Conservation (phyloP, 2,888 invertebrate species). For the Leptinotarsa juncta region DNA sequence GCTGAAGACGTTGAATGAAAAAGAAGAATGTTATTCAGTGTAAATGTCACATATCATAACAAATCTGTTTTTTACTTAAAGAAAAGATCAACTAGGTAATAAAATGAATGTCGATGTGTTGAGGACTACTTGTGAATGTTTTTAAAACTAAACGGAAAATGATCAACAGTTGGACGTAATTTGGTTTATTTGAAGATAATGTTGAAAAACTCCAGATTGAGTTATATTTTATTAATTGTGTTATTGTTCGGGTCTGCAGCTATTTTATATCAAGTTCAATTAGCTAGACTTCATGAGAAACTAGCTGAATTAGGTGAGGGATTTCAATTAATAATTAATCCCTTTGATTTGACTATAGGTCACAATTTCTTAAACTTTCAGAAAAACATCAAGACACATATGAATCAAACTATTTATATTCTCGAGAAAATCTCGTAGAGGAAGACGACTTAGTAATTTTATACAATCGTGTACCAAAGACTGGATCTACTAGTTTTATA, state of each 20-base stretch:
- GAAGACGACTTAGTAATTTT: slow-evolving; percentile 83
- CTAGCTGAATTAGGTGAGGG: slow-evolving; percentile 50
- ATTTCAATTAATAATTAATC: neutral
- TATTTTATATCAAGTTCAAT: slow-evolving; percentile 56
- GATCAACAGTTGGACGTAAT: neutral
- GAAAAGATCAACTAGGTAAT: neutral
- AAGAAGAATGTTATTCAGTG: too few species aligned
- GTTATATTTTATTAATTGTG: slow-evolving; percentile 47
- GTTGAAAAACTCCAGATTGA: slow-evolving; percentile 39
- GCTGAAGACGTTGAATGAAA: too few species aligned
- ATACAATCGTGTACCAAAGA: slow-evolving; percentile 97
- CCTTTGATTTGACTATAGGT: neutral
- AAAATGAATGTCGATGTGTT: neutral
- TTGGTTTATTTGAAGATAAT: slow-evolving; percentile 29
- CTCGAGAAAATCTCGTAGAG: slow-evolving; percentile 48
- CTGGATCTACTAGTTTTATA: slow-evolving; percentile 96
- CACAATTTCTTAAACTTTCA: slow-evolving; percentile 32
- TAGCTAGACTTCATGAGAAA: slow-evolving; percentile 53
- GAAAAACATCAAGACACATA: slow-evolving; percentile 42
- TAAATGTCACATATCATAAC: too few species aligned
- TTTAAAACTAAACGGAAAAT: neutral
- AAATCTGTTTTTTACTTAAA: too few species aligned
- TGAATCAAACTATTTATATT: slow-evolving; percentile 23
- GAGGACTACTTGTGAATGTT: neutral
- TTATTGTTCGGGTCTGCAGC: slow-evolving; percentile 49